Conservation (phyloP, 2,888 invertebrate genomes). For the Drosophila atroscutellata region DNA sequence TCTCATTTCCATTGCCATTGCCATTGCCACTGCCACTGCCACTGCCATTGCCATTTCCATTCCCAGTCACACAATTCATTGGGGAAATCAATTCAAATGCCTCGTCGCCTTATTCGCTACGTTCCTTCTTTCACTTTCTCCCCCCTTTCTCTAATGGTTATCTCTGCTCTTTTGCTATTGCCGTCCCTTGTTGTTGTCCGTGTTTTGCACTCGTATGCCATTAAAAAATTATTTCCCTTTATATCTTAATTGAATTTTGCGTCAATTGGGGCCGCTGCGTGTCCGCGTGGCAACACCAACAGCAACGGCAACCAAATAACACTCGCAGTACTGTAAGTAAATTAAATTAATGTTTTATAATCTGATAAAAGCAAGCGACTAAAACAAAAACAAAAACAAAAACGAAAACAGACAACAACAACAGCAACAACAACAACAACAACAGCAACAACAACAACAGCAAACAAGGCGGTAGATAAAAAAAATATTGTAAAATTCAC, state of each 20-base stretch:
- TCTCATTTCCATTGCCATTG: background rate
- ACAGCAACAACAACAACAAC: background rate
- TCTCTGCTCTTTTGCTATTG: background rate
- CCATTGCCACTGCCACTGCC: background rate
- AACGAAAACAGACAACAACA: background rate
- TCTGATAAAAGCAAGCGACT: conserved; percentile 65
- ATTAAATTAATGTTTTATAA: conserved; percentile 77
- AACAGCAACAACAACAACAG: conserved; percentile 21
- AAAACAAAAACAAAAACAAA: conserved; percentile 28
- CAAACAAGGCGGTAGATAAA: conserved; percentile 17
- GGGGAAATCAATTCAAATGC: conserved; percentile 75
- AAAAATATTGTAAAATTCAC: conserved; percentile 3
- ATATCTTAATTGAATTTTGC: conserved; percentile 76
- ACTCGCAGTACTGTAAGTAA: conserved; percentile 55
- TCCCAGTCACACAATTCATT: conserved; percentile 52
- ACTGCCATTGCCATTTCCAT: background rate
- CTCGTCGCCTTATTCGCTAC: background rate
- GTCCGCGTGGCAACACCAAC: conserved; percentile 40
- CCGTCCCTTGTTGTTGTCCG: background rate
- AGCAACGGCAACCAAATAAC: conserved; percentile 13
- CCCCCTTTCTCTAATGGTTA: background rate
- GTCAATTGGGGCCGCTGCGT: conserved; percentile 66
- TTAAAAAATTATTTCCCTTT: conserved; percentile 78
- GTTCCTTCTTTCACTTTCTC: background rate
- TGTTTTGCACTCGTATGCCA: conserved; percentile 46